These are phyloP conservation scores for Styela plicata DNA, from an alignment of 23 tunicate species.

Conservation along the genomic window DNA sequence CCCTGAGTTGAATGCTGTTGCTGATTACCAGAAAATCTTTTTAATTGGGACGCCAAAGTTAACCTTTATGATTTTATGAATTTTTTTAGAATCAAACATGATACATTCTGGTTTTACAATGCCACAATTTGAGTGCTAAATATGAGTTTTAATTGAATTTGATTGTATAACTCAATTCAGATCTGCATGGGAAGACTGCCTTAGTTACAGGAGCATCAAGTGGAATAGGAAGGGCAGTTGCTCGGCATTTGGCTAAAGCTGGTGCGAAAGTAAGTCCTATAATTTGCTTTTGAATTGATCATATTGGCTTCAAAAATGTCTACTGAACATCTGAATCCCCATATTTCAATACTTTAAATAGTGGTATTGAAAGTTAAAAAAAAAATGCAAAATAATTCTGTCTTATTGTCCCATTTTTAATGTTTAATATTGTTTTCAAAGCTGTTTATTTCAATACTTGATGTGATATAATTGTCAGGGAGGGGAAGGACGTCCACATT, in stretches of 20 bases:
- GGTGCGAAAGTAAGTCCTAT: slow-evolving; percentile 54
- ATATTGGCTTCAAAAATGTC: too few relatives aligned
- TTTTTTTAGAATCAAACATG: neutral
- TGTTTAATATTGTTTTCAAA: neutral
- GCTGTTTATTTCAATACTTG: too few relatives aligned
- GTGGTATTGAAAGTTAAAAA: neutral
- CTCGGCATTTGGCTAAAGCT: slow-evolving; percentile 49
- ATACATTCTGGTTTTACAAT: too few relatives aligned
- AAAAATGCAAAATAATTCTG: neutral
- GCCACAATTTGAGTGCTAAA: neutral
- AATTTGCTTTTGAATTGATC: neutral
- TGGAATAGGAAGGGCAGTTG: slow-evolving; percentile 88
- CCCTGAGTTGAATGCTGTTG: neutral
- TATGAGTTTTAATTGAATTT: neutral
- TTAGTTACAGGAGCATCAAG: slow-evolving; percentile 91
- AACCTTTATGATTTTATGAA: neutral
- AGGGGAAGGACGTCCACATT: neutral
- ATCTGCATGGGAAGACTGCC: slow-evolving; percentile 57
- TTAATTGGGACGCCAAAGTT: neutral
- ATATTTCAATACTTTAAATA: neutral
- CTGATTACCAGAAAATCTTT: neutral
- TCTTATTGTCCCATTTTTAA: neutral
- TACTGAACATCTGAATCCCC: neutral
- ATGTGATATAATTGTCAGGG: too few relatives aligned
- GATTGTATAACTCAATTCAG: too few relatives aligned